Evolutionary conservation across 2,113 vertebrate genomes (phyloP), one percentile per base, ranked within the genome.

Genomic region (Capra hircus): DNA sequence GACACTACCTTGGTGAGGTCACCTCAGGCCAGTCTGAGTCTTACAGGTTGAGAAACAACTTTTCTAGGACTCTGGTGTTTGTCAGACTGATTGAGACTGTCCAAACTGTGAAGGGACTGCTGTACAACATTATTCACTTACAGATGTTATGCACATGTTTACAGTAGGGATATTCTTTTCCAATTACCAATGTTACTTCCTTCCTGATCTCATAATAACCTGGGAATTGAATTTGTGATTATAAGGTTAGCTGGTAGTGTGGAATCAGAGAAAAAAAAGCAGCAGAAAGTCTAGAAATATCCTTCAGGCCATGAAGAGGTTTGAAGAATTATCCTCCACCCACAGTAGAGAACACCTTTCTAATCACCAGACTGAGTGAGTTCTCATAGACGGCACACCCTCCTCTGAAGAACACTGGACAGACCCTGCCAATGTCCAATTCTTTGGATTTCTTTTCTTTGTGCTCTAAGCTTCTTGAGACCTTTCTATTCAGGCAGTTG

Each of bases 181-280:
- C 60, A 82, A 17, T 82, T 85, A 95, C 59, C 50, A 91, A 43
- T 55, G 43, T 64, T 94, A 59, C n/a, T 93, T 91, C 40, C 43
- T 88, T 95, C 43, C 50, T 80, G 43, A 67, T 50, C 50, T 94
- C 60, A 59, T 60, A 87, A 91, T 71, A 93, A 23, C 28, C 23
- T 40, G 45, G 85, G 45, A 62, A 84, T 60, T 93, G 17, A 96
- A 93, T 85, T 59, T 91, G 8, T 95, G 87, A 60, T 82, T 87
- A 30, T 81, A 36, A 97, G 40, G 0, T 84, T 95, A 50, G 21
- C 48, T 60, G 33, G 45, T 36, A 94, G 48, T 43, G 28, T 6
- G 28, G 59, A 96, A 82, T 88, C 84, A 97, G 88, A 96, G 48
- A 13, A 57, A 92, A 77, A 77, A 90, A 80, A 71, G 45, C 57